Percentiles rank a stretch among this genome's conserved stretches.
phyloP scores from a whole-genome alignment of 2,797 vertebrate genomes.

The Myotis myotis region DNA sequence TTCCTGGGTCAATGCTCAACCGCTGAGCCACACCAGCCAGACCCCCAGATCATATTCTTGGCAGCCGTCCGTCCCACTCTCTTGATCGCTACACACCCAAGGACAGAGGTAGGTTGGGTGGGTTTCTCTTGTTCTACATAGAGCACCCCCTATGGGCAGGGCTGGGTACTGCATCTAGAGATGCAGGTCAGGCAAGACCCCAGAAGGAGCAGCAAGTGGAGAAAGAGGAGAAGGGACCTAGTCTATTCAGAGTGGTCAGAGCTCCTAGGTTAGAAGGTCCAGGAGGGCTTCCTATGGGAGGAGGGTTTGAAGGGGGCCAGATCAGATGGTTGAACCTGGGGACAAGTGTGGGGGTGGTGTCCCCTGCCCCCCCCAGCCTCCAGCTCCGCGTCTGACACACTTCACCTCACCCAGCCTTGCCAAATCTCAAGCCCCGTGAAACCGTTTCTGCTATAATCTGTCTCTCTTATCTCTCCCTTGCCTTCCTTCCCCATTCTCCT shows the following conservation, averaged over 20 bases:
- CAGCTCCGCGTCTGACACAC: conserved; percentile 57
- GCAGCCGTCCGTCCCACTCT: not conserved
- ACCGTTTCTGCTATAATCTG: conserved; percentile 70
- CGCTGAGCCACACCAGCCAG: too few species aligned
- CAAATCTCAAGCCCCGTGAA: conserved; percentile 70
- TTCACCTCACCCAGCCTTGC: conserved; percentile 62
- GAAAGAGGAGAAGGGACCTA: not conserved
- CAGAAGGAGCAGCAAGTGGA: not conserved
- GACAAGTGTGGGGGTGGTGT: not conserved
- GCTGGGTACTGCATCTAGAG: not conserved
- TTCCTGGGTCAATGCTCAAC: too few species aligned
- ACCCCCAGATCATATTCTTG: not conserved
- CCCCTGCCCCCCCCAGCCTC: not conserved
- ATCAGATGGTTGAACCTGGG: not conserved
- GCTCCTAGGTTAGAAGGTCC: not conserved
- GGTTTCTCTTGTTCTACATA: not conserved
- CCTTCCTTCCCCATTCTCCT: conserved; percentile 69
- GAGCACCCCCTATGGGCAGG: not conserved
- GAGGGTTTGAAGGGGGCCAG: not conserved
- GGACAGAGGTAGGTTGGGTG: not conserved
- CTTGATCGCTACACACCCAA: not conserved
- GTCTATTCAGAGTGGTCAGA: not conserved
- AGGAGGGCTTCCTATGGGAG: not conserved
- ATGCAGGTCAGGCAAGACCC: not conserved
- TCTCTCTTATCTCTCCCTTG: conserved; percentile 73